Evolutionary conservation across 1,140 invertebrate species (phyloP).

Genomic region (Drosophila pseudoananassae): DNA sequence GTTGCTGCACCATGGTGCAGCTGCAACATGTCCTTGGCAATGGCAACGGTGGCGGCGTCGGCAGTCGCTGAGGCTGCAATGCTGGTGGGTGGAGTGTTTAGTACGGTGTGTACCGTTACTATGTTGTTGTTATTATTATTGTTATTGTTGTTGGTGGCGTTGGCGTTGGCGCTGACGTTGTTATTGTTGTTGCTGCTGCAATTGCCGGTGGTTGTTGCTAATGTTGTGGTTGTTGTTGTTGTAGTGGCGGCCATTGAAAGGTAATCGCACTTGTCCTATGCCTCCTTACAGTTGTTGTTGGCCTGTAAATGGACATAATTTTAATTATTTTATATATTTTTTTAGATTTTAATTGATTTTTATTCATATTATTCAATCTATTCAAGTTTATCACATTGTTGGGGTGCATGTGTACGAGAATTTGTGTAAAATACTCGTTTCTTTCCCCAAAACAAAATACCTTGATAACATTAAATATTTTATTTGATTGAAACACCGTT

Average conservation of each 20-base stretch:
- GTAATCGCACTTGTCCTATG: slow-evolving; percentile 66
- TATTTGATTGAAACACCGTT: slow-evolving; percentile 27
- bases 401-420: slow-evolving; percentile 4
- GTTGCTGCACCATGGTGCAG: slow-evolving; percentile 75
- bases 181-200: slow-evolving; percentile 43
- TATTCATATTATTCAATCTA: not conserved
- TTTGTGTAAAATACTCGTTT: not conserved
- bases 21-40: slow-evolving; percentile 83
- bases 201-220: slow-evolving; percentile 66
- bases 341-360: too few relatives aligned
- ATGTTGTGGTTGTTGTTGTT: slow-evolving; percentile 73
- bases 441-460: not conserved
- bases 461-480: not conserved
- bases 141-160: slow-evolving; percentile 31
- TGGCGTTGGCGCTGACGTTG: slow-evolving; percentile 29
- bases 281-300: slow-evolving; percentile 39
- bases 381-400: not conserved
- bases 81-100: slow-evolving; percentile 71
- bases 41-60: slow-evolving; percentile 82
- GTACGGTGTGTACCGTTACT: slow-evolving; percentile 69
- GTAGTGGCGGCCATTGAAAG: slow-evolving; percentile 79
- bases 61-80: slow-evolving; percentile 50
- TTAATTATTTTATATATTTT: not conserved
- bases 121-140: slow-evolving; percentile 66
- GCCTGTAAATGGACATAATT: slow-evolving; percentile 5